Conservation (phyloP, 2,113 vertebrate species). For the Apaloderma vittatum region DNA sequence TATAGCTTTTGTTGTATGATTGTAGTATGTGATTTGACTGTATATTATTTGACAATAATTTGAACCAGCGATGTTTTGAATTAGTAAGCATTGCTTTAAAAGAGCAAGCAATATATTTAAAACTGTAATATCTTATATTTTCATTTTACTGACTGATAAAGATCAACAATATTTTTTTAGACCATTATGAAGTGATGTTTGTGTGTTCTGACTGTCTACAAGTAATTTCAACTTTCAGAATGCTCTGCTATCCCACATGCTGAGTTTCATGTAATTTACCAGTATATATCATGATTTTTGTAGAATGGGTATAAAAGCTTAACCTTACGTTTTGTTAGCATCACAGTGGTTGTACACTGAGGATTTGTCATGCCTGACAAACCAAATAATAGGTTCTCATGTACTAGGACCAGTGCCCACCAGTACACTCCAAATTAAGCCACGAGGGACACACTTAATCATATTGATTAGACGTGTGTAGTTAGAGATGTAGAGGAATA, state of each 20-base stretch:
- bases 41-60: background rate
- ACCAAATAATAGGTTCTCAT: constrained; percentile 10
- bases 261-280: background rate
- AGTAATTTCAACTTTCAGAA: background rate
- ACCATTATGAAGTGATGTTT: background rate
- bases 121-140: background rate
- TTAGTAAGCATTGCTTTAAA: background rate
- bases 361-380: background rate
- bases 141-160: background rate
- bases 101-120: background rate
- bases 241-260: background rate
- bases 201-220: background rate
- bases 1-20: background rate
- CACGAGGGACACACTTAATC: background rate
- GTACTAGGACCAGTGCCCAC: background rate
- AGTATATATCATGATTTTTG: background rate
- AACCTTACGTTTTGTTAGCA: background rate
- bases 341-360: background rate
- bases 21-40: background rate
- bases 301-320: background rate
- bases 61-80: background rate
- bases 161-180: background rate
- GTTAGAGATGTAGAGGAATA: background rate
- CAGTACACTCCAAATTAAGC: background rate
- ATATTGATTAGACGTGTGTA: background rate